Evolutionary conservation across 2,113 vertebrate genomes (phyloP).

Genomic region (Percopsis transmontana): DNA sequence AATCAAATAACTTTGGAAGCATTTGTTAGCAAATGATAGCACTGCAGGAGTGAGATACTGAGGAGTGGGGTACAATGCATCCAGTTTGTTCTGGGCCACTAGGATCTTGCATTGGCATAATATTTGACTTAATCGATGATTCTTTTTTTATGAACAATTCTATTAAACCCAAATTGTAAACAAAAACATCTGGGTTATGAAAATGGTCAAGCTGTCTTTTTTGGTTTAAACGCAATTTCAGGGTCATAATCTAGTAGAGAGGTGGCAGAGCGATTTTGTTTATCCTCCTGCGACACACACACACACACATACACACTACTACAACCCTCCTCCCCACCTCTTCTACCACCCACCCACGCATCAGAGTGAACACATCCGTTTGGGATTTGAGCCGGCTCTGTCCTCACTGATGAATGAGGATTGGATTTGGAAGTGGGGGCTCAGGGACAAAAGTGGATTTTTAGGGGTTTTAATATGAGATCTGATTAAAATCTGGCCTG

Average conservation of each 20-base stretch:
- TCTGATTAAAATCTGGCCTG: slow-evolving; percentile 14
- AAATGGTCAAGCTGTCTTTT: background rate
- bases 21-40: too few relatives aligned
- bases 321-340: background rate
- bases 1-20: too few relatives aligned
- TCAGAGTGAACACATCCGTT: slow-evolving; percentile 58
- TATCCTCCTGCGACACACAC: slow-evolving; percentile 52
- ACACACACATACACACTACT: too few relatives aligned
- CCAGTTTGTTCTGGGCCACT: too few relatives aligned
- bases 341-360: background rate
- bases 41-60: too few relatives aligned
- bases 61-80: too few relatives aligned
- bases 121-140: background rate
- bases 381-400: slow-evolving; percentile 28
- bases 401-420: slow-evolving; percentile 5
- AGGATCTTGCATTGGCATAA: too few relatives aligned
- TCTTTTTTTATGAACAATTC: background rate
- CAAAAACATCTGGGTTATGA: slow-evolving; percentile 10
- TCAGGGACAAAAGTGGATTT: slow-evolving; percentile 23
- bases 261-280: slow-evolving; percentile 32
- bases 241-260: slow-evolving; percentile 53
- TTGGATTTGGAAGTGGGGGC: background rate
- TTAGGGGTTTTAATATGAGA: slow-evolving; percentile 31
- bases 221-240: slow-evolving; percentile 42
- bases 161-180: too few relatives aligned